phyloP scores from a whole-genome alignment of 2,113 vertebrate species.

The Apaloderma vittatum region DNA sequence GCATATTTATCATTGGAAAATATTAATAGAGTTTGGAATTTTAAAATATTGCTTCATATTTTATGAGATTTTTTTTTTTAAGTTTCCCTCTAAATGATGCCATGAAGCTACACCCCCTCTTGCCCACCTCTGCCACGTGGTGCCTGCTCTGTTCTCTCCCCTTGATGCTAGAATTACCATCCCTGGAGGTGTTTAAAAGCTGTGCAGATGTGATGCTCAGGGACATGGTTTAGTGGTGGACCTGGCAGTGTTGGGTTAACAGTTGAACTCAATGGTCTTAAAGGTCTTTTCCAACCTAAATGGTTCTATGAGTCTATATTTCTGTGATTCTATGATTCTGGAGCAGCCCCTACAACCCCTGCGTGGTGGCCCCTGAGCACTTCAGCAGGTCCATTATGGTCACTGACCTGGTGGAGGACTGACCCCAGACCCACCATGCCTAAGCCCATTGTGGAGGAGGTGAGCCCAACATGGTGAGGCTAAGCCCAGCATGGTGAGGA shows the following conservation, averaged over 20 bases:
- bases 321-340: not conserved
- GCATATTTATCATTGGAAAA: constrained; percentile 17
- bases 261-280: too few relatives aligned
- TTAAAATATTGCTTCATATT: constrained; percentile 4
- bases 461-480: not conserved
- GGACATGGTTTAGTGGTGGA: too few relatives aligned
- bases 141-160: not conserved
- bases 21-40: not conserved
- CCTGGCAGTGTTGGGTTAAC: too few relatives aligned
- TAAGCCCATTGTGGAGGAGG: not conserved
- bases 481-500: not conserved
- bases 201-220: too few relatives aligned
- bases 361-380: not conserved
- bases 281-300: too few relatives aligned
- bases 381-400: not conserved
- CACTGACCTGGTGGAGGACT: not conserved
- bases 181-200: too few relatives aligned
- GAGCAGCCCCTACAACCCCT: not conserved
- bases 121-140: not conserved
- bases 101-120: not conserved
- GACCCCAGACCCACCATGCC: too few relatives aligned
- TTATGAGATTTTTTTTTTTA: not conserved
- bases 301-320: too few relatives aligned
- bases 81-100: not conserved
- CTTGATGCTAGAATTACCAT: not conserved